phyloP scores from a whole-genome alignment of 2,113 vertebrate genomes.

The Strix aluco region DNA sequence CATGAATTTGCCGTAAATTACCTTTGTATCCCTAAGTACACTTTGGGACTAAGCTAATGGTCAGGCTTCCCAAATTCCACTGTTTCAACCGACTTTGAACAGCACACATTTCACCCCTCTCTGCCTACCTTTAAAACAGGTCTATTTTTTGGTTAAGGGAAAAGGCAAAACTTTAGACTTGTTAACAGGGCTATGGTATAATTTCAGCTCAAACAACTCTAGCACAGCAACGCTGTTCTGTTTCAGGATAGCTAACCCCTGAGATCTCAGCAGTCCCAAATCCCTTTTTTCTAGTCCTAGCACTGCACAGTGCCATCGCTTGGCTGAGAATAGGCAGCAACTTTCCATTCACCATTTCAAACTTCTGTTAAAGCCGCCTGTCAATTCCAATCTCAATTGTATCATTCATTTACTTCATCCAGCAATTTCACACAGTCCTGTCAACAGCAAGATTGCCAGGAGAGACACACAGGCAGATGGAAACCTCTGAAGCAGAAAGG shows the following conservation, averaged over 20 bases:
- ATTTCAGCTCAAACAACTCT: not conserved
- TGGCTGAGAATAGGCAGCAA: not conserved
- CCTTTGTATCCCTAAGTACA: not conserved
- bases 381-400: not conserved
- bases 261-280: not conserved
- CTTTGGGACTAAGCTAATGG: not conserved
- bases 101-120: not conserved
- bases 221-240: not conserved
- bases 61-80: not conserved
- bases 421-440: slow-evolving; percentile 1
- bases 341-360: not conserved
- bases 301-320: not conserved
- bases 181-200: not conserved
- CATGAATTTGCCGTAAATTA: not conserved
- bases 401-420: not conserved
- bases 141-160: not conserved
- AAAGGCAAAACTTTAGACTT: not conserved
- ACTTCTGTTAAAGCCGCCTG: not conserved
- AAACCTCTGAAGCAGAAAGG: slow-evolving; percentile 52
- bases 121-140: not conserved
- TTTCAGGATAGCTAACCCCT: not conserved
- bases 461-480: slow-evolving; percentile 18
- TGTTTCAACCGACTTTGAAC: not conserved
- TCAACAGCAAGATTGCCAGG: not conserved
- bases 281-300: not conserved